These are phyloP conservation scores for Drosophila villosipedis DNA, from an alignment of 2,888 invertebrate genomes.

Conservation along the genomic window DNA sequence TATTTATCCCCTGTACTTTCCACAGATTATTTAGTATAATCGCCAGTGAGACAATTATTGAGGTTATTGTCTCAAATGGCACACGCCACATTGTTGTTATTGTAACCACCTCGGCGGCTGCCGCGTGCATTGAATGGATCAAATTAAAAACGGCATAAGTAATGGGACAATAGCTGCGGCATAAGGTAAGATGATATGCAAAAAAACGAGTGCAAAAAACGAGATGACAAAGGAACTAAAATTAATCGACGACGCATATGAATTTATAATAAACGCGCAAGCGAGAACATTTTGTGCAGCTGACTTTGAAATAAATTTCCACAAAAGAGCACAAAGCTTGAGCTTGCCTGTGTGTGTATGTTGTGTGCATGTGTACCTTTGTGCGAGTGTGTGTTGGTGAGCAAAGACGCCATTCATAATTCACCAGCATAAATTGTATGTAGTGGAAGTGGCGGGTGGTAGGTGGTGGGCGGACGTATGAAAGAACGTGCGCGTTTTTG, in stretches of 20 bases:
- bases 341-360: constrained; percentile 14
- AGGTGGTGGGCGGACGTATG: constrained; percentile 15
- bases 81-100: constrained; percentile 42
- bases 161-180: constrained; percentile 55
- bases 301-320: constrained; percentile 74
- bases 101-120: constrained; percentile 22
- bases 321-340: constrained; percentile 41
- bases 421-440: constrained; percentile 69
- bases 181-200: neutral
- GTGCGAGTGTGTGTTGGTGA: constrained; percentile 16
- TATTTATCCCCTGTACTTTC: neutral
- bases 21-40: constrained; percentile 10
- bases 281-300: constrained; percentile 70
- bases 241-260: constrained; percentile 77
- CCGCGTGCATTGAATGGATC: constrained; percentile 69
- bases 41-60: constrained; percentile 21
- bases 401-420: constrained; percentile 73
- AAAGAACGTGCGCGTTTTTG: constrained; percentile 63
- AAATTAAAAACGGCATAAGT: constrained; percentile 77
- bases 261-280: constrained; percentile 67
- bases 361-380: constrained; percentile 5
- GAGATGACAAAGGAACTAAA: constrained; percentile 57
- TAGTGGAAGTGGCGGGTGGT: constrained; percentile 13
- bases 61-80: constrained; percentile 30
- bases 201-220: constrained; percentile 23